Percentiles rank a stretch among this genome's conserved stretches.
These are phyloP conservation scores for Sinocyclocheilus anophthalmus DNA, from an alignment of 2,113 vertebrate species.

Conservation along the genomic window DNA sequence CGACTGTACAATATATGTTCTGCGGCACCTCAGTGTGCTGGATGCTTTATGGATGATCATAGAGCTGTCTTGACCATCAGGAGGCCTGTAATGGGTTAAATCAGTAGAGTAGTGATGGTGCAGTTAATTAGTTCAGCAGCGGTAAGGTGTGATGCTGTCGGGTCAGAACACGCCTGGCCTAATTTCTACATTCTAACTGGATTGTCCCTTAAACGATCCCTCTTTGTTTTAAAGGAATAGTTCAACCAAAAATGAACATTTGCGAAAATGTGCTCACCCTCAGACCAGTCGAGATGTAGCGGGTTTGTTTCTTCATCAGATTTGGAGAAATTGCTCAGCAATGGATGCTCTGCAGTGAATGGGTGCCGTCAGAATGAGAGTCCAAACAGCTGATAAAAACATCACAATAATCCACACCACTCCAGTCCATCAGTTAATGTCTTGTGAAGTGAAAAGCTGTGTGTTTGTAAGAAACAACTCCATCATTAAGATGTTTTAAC, in stretches of 20 bases:
- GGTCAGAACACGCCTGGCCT: conserved; percentile 32
- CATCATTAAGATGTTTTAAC: too few species aligned
- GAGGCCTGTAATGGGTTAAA: conserved; percentile 19
- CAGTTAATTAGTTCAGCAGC: conserved; percentile 40
- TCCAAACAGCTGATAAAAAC: too few species aligned
- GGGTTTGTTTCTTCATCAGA: neutral
- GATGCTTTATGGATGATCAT: neutral
- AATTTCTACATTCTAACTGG: neutral
- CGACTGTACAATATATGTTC: neutral
- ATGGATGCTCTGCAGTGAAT: neutral
- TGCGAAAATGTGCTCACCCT: neutral
- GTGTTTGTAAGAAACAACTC: too few species aligned
- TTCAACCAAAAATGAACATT: neutral
- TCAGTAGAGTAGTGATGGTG: neutral
- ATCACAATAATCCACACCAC: too few species aligned
- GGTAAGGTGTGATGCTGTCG: conserved; percentile 18
- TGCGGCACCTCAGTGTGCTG: neutral
- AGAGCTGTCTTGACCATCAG: neutral
- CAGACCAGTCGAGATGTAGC: neutral
- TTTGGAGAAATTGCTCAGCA: neutral
- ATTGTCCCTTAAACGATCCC: conserved; percentile 40
- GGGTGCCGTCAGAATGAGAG: neutral
- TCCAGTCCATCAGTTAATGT: too few species aligned
- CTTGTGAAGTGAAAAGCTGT: too few species aligned
- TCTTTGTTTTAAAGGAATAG: neutral